Evolutionary conservation across 2,113 vertebrate genomes (phyloP).

Genomic region (Axis porcinus): DNA sequence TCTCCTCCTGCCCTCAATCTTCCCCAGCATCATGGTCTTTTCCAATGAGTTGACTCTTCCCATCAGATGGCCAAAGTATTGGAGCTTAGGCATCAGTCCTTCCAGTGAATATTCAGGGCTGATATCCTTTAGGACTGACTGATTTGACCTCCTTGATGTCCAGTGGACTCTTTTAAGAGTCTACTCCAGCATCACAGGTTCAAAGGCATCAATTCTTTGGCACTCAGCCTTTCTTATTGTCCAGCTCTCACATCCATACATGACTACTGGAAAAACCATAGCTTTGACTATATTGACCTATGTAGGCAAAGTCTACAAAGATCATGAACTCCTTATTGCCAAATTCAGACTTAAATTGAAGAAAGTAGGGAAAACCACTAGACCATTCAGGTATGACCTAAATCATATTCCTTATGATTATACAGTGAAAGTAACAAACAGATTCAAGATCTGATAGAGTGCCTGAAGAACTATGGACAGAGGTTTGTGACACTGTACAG

Average conservation of each 20-base stretch:
- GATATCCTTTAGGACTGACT: not conserved
- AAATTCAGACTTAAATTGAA: not conserved
- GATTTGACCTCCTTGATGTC: not conserved
- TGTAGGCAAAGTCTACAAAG: not conserved
- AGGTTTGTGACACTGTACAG: not conserved
- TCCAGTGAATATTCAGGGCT: not conserved
- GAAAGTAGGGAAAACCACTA: not conserved
- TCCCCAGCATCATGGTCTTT: not conserved
- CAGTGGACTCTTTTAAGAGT: not conserved
- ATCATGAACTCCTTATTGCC: not conserved
- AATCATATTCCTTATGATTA: not conserved
- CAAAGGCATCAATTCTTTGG: not conserved
- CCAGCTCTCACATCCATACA: not conserved
- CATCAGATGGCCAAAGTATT: not conserved
- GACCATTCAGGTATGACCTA: not conserved
- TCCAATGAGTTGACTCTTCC: not conserved
- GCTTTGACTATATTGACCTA: not conserved
- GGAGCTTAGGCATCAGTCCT: not conserved
- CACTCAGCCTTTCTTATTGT: not conserved
- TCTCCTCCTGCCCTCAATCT: not conserved
- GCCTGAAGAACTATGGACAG: not conserved
- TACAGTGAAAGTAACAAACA: not conserved
- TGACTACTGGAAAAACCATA: not conserved
- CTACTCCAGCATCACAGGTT: not conserved
- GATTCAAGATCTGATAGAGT: not conserved